Evolutionary conservation across 2,888 invertebrate species (phyloP).

Genomic region (Mayetiola destructor): DNA sequence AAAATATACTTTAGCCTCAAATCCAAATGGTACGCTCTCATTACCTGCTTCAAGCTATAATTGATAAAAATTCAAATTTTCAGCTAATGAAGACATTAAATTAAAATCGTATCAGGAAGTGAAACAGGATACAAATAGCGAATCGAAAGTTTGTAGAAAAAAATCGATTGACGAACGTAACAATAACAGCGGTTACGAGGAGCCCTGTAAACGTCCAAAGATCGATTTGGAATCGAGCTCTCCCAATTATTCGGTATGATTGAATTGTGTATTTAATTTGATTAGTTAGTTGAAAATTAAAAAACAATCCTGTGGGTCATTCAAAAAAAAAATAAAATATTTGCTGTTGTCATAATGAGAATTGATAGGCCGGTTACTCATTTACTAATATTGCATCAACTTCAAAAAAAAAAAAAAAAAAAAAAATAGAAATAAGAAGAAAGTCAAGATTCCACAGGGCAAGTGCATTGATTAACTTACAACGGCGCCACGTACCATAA

Average conservation of each 20-base stretch:
- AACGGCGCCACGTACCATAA: too few relatives aligned
- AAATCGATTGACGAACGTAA: background rate
- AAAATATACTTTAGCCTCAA: background rate
- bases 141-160: background rate
- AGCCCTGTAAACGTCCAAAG: constrained; percentile 20
- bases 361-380: too few relatives aligned
- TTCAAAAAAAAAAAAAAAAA: too few relatives aligned
- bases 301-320: background rate
- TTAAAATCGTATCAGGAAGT: background rate
- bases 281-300: background rate
- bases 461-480: too few relatives aligned
- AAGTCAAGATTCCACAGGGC: too few relatives aligned
- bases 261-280: background rate
- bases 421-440: too few relatives aligned
- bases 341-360: too few relatives aligned
- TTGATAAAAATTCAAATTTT: background rate
- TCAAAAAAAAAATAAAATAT: background rate
- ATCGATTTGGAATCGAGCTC: constrained; percentile 8
- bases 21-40: background rate
- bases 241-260: constrained; percentile 10
- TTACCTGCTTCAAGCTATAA: background rate
- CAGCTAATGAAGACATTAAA: background rate
- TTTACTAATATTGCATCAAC: too few relatives aligned
- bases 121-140: background rate
- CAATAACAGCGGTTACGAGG: constrained; percentile 15